Evolutionary conservation across 2,113 vertebrate species (phyloP).

Genomic region (Corythornis cristatus): DNA sequence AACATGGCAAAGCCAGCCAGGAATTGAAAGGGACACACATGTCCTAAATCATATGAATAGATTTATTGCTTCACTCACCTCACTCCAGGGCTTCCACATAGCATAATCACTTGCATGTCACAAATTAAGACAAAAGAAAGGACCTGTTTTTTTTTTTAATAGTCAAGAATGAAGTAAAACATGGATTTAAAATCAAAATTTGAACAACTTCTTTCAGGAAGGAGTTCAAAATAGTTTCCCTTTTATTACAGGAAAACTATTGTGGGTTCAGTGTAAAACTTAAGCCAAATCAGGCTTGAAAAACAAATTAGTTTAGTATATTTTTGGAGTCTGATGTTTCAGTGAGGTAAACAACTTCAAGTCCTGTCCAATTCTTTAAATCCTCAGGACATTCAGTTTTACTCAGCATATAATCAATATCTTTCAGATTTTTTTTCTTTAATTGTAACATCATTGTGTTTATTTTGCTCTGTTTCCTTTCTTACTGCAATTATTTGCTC

Average conservation of each 20-base stretch:
- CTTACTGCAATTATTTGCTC: neutral
- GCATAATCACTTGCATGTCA: neutral
- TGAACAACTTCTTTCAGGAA: neutral
- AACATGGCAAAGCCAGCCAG: neutral
- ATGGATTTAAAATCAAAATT: neutral
- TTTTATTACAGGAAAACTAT: neutral
- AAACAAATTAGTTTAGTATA: neutral
- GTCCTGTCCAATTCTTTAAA: neutral
- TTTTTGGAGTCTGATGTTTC: neutral
- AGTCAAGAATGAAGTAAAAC: neutral
- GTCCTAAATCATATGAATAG: neutral
- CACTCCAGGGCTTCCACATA: neutral
- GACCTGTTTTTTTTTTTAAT: neutral
- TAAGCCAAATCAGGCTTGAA: neutral
- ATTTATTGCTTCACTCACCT: neutral
- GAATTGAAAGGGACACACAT: neutral
- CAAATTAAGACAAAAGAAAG: neutral
- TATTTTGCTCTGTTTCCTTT: slow-evolving; percentile 4
- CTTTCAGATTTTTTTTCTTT: neutral
- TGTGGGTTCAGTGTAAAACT: neutral
- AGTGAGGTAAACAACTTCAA: neutral
- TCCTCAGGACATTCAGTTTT: neutral
- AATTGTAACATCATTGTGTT: neutral
- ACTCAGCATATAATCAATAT: neutral
- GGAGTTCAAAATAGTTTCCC: no score